These are phyloP conservation scores for Macrotus californicus DNA, from an alignment of 2,113 vertebrate genomes.

Conservation along the genomic window DNA sequence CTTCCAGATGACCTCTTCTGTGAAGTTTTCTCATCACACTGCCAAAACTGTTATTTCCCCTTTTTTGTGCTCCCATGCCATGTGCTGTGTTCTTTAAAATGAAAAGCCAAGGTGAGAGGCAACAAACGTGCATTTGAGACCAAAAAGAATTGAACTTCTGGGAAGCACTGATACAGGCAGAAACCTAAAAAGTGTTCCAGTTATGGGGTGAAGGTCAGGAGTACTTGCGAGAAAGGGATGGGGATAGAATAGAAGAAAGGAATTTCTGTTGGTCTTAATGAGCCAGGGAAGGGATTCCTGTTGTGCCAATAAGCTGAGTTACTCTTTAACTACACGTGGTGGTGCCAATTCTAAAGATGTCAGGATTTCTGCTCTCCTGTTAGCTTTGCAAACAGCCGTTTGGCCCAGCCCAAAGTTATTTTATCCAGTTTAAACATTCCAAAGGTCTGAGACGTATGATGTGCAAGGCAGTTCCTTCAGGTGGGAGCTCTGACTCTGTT, in stretches of 20 bases:
- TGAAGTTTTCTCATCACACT: background rate
- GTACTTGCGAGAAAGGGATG: background rate
- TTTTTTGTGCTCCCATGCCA: background rate
- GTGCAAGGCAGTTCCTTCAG: background rate
- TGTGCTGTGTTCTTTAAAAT: background rate
- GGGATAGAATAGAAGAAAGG: background rate
- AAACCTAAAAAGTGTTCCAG: background rate
- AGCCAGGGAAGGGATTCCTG: background rate
- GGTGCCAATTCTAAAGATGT: background rate
- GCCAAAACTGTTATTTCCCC: background rate
- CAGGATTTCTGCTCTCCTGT: background rate
- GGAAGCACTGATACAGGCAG: background rate
- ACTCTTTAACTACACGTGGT: background rate
- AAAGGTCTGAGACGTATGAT: background rate
- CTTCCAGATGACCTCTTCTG: background rate
- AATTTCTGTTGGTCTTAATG: background rate
- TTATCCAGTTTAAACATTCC: background rate
- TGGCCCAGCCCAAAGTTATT: background rate
- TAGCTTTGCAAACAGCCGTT: background rate
- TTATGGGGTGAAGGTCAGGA: background rate
- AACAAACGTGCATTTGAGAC: background rate
- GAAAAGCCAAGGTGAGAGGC: background rate
- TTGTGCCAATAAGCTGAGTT: background rate
- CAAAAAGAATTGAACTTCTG: background rate
- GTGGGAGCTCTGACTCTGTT: background rate